phyloP scores from a whole-genome alignment of 2,113 vertebrate genomes.

The Nesoenas mayeri region DNA sequence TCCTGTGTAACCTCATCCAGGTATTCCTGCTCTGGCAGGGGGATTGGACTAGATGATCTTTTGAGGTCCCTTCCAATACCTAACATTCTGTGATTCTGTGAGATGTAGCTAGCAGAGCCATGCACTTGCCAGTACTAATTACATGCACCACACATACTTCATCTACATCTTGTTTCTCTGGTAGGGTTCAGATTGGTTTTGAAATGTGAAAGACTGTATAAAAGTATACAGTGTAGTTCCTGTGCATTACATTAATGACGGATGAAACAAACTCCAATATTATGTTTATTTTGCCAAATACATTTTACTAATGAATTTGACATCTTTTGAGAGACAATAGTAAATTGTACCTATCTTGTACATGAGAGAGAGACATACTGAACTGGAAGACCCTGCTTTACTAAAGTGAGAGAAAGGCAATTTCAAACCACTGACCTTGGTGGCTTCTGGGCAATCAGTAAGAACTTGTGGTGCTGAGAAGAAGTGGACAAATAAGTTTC shows the following conservation, averaged over 20 bases:
- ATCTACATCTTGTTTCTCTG: background rate
- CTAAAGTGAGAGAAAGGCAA: background rate
- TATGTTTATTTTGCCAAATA: background rate
- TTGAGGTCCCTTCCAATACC: too few relatives aligned
- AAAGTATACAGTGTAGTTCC: background rate
- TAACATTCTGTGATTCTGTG: too few relatives aligned
- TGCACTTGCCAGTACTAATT: background rate
- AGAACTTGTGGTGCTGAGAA: background rate
- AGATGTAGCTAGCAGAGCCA: background rate
- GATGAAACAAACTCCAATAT: background rate
- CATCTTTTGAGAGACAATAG: background rate
- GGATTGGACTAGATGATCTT: too few relatives aligned
- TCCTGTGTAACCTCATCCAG: too few relatives aligned
- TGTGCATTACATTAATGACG: background rate
- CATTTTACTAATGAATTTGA: background rate
- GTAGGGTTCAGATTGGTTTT: background rate
- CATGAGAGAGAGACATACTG: background rate
- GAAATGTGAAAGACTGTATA: background rate
- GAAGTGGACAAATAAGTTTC: background rate
- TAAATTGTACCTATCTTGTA: background rate
- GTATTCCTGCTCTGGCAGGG: too few relatives aligned
- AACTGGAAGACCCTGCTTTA: background rate
- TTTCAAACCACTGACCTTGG: background rate
- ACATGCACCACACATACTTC: background rate
- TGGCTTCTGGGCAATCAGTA: background rate